Percentiles rank a stretch among this genome's conserved stretches.
Evolutionary conservation across 2,113 vertebrate species (phyloP).

Genomic region (Okapia johnstoni): DNA sequence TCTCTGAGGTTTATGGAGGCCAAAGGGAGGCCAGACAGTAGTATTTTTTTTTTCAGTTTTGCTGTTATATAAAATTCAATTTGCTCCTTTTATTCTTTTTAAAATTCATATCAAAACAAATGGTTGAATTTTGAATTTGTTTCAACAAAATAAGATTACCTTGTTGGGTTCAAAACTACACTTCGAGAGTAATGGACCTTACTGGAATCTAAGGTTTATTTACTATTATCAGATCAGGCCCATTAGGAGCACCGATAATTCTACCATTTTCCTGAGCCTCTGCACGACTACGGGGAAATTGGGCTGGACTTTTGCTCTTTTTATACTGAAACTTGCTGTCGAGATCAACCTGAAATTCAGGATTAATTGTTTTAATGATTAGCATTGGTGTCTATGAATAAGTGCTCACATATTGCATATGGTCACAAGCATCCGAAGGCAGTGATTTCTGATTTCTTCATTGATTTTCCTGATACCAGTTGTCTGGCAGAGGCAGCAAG

Average conservation of each 20-base stretch:
- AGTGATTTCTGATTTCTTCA: not conserved
- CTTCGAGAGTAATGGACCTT: slow-evolving; percentile 3
- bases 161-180: not conserved
- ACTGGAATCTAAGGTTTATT: not conserved
- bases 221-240: not conserved
- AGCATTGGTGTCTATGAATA: not conserved
- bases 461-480: not conserved
- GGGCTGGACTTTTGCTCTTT: not conserved
- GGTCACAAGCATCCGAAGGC: not conserved
- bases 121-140: not conserved
- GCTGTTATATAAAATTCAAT: not conserved
- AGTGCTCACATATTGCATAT: not conserved
- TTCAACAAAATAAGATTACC: not conserved
- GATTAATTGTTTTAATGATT: not conserved
- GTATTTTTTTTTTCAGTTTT: not conserved
- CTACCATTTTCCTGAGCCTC: not conserved
- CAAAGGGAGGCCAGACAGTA: not conserved
- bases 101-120: slow-evolving; percentile 7
- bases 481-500: not conserved
- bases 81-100: not conserved
- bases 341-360: not conserved
- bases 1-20: not conserved
- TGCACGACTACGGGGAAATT: not conserved
- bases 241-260: not conserved
- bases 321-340: not conserved